Conservation (phyloP, 2,888 invertebrate species). For the Limenitis camilla region DNA sequence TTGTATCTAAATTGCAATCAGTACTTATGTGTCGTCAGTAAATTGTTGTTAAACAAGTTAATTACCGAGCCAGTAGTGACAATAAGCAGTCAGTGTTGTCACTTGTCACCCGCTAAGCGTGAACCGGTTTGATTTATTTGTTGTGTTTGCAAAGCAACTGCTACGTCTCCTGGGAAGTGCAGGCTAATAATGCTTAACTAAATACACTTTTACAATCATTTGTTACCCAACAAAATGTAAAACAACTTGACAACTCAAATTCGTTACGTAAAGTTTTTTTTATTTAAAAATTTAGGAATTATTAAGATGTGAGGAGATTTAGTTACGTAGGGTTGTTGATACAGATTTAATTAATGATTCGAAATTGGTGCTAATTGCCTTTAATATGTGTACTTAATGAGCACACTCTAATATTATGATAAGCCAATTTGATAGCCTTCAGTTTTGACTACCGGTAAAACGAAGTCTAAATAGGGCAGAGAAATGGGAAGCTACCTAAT, state of each 20-base stretch:
- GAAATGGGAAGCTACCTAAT: conserved; percentile 75
- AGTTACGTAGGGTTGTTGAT: too few species aligned
- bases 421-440: conserved; percentile 69
- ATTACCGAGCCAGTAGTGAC: conserved; percentile 51
- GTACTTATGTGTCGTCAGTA: conserved; percentile 9
- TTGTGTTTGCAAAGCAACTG: conserved; percentile 25
- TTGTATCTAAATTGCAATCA: background rate
- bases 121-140: conserved; percentile 30
- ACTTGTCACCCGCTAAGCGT: conserved; percentile 45
- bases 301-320: too few species aligned
- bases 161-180: conserved; percentile 8
- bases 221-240: background rate
- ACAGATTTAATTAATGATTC: too few species aligned
- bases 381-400: background rate
- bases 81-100: conserved; percentile 42
- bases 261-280: too few species aligned
- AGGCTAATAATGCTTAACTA: background rate
- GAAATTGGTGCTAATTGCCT: background rate
- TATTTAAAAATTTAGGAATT: too few species aligned
- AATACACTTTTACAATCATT: background rate
- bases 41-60: conserved; percentile 58
- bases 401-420: conserved; percentile 34
- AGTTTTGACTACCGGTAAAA: conserved; percentile 66
- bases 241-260: too few species aligned
- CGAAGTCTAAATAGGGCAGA: conserved; percentile 74